These are phyloP conservation scores for Shargacucullia verbasci DNA, from an alignment of 2,888 invertebrate genomes.

Conservation along the genomic window DNA sequence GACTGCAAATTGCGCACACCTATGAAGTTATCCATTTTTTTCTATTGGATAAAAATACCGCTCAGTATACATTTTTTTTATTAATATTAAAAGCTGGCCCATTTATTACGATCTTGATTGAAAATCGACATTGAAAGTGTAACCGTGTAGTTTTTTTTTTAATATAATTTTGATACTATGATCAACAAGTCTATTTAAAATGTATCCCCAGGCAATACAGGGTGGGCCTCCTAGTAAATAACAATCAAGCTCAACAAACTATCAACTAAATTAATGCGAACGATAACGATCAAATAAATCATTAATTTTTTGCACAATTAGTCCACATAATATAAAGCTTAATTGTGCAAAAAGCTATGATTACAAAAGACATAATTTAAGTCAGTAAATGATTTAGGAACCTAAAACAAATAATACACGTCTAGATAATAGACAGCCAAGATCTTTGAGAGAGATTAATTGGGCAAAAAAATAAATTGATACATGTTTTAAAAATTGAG, in stretches of 20 bases:
- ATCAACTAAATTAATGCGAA: slow-evolving; percentile 33
- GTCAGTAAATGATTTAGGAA: slow-evolving; percentile 24
- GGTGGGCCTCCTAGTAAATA: slow-evolving; percentile 39
- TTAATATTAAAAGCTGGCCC: not conserved
- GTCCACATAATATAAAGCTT: slow-evolving; percentile 16
- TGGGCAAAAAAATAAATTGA: slow-evolving; percentile 32
- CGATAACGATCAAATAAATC: slow-evolving; percentile 30
- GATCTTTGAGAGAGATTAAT: slow-evolving; percentile 12
- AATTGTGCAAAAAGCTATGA: slow-evolving; percentile 32
- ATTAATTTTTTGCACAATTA: slow-evolving; percentile 43
- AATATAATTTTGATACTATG: slow-evolving; percentile 10
- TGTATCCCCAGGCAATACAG: slow-evolving; percentile 30
- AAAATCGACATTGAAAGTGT: no score
- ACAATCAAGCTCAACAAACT: slow-evolving; percentile 44
- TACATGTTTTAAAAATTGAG: slow-evolving; percentile 36
- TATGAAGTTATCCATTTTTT: not conserved
- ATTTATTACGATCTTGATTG: no score
- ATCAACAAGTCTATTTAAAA: slow-evolving; percentile 28
- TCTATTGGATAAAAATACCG: no score
- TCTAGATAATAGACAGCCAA: slow-evolving; percentile 4
- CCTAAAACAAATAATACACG: slow-evolving; percentile 34
- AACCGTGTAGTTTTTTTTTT: no score
- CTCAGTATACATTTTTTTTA: not conserved
- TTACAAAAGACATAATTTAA: slow-evolving; percentile 31
- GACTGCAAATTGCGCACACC: not conserved